Percentiles rank a stretch among this genome's conserved stretches.
These are phyloP conservation scores for Colossoma macropomum DNA, from an alignment of 2,113 vertebrate genomes.

Conservation along the genomic window DNA sequence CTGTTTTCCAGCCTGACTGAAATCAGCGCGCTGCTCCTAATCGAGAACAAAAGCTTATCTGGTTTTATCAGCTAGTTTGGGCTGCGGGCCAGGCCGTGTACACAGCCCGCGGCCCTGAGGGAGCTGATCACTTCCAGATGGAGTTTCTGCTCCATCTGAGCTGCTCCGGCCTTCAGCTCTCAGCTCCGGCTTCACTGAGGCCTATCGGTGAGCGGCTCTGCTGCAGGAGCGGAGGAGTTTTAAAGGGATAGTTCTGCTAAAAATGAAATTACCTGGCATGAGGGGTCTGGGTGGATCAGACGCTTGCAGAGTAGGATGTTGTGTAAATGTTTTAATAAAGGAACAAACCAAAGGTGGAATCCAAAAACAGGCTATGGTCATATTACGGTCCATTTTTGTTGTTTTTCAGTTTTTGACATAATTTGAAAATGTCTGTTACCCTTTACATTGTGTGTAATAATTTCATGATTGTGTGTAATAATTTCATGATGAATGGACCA, in stretches of 20 bases:
- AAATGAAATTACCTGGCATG: too few species aligned
- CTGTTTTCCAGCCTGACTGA: slow-evolving; percentile 47
- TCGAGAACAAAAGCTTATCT: slow-evolving; percentile 61
- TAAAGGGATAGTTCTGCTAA: not conserved
- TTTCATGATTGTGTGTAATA: too few species aligned
- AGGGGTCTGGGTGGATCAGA: too few species aligned
- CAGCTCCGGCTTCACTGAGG: slow-evolving; percentile 30
- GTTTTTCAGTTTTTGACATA: too few species aligned
- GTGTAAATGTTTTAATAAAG: too few species aligned
- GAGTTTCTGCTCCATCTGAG: slow-evolving; percentile 52
- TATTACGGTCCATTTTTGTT: too few species aligned
- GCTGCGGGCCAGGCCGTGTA: slow-evolving; percentile 49
- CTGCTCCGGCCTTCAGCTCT: slow-evolving; percentile 45
- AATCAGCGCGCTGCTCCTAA: slow-evolving; percentile 50
- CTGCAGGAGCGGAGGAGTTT: not conserved
- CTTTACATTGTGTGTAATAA: too few species aligned
- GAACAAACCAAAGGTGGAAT: too few species aligned
- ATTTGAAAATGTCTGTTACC: too few species aligned
- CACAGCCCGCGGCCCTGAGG: slow-evolving; percentile 49
- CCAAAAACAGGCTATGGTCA: too few species aligned
- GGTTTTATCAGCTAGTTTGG: slow-evolving; percentile 62
- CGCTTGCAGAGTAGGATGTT: too few species aligned
- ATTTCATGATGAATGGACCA: too few species aligned
- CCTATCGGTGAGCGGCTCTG: not conserved
- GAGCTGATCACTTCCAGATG: slow-evolving; percentile 65